Base-by-base conservation (phyloP, 2,113 vertebrate genomes). In the Balaenoptera acutorostrata region DNA sequence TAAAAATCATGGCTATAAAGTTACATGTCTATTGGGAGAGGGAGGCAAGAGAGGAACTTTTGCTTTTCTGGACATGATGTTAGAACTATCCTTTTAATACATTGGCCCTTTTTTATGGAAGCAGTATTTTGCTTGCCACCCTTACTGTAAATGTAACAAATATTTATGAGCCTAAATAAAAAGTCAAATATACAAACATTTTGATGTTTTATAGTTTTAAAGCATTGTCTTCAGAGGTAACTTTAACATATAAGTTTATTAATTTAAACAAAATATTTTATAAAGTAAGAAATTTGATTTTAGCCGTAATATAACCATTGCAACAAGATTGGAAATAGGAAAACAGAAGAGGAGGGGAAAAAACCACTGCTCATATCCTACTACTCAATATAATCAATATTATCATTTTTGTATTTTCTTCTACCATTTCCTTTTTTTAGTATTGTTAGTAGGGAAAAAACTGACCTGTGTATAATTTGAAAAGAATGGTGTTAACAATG, bases 241-340 rank as follows among this genome's bases (percentile, higher is more conserved):
- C 63, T 88, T 96, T 83, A 61, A 96, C 96, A 85, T 90, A 46
- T 8, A 72, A 80, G 64, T 71, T 86, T 88, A 72, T 80, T 93
- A 71, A 82, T 61, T 94, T 88, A 90, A 97, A 83, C 36, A 88
- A n/a, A 57, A 21, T 83, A 63, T 68, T 93, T 96, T 84, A 0
- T 83, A 71, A 92, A 88, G 15, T 82, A 82, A 95, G 46, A 88
- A 93, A 66, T 72, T 89, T 87, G 9, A 83, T 93, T 77, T 93
- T 87, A 69, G 52, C 20, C 69, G 33, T 86, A 90, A 39, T 59
- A 39, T 57, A 93, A 66, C 36, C 36, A 39, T 80, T 88, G 29
- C 21, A 84, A 59, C 11, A 97, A 91, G 39, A 91, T 49, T 78
- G 29, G 55, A 93, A 82, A 87, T 82, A 93, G 15, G 29, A 63